Conservation (phyloP, 2,113 vertebrate species). For the Siniperca chuatsi region DNA sequence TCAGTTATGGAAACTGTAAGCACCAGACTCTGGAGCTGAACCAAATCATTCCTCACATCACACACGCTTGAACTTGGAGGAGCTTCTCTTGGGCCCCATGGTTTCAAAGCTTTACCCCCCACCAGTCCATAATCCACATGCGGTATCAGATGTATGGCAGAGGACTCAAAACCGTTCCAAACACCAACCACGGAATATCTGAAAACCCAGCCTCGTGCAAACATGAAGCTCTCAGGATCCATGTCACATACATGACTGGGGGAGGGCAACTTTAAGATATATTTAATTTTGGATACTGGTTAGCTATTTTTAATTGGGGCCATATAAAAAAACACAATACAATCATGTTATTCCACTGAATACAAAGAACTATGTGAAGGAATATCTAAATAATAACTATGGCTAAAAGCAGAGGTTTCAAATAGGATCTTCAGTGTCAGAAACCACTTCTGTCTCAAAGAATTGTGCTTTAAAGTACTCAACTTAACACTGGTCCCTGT, state of each 20-base stretch:
- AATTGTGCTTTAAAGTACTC: not conserved
- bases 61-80: conserved; percentile 18
- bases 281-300: not conserved
- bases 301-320: not conserved
- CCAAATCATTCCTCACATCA: conserved; percentile 65
- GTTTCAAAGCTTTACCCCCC: conserved; percentile 22
- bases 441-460: not conserved
- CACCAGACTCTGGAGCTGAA: conserved; percentile 41
- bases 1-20: conserved; percentile 58
- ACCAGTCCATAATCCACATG: not conserved
- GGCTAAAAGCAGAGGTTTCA: not conserved
- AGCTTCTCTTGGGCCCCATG: conserved; percentile 5
- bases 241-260: no score
- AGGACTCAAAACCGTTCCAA: not conserved
- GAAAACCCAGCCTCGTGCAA: not conserved
- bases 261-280: not conserved
- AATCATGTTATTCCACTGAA: not conserved
- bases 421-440: not conserved
- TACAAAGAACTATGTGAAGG: not conserved
- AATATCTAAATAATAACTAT: not conserved
- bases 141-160: conserved; percentile 36
- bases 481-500: not conserved
- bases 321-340: not conserved
- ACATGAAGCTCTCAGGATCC: no score
- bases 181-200: not conserved